Percentiles rank a stretch among this genome's conserved stretches.
Conservation (phyloP, 1,140 invertebrate genomes). For the Saccostrea echinata region DNA sequence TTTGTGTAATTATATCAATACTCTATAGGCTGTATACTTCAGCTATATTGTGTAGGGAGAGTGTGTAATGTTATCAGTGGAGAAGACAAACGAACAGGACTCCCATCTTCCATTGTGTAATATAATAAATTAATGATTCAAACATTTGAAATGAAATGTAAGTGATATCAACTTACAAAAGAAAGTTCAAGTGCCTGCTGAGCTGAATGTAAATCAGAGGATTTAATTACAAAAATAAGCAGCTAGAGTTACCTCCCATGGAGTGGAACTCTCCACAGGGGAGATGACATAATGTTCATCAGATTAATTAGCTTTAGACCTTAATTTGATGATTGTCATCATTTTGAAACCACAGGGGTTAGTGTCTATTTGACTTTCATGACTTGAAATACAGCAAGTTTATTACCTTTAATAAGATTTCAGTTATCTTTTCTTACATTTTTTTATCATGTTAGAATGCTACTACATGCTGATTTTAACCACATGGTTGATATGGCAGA, state of each 20-base stretch:
- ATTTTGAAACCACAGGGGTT: slow-evolving; percentile 15
- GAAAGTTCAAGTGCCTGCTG: slow-evolving; percentile 22
- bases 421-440: background rate
- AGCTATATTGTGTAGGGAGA: slow-evolving; percentile 11
- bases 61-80: background rate
- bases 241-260: slow-evolving; percentile 25
- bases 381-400: background rate
- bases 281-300: slow-evolving; percentile 29
- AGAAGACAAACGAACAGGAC: background rate
- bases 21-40: background rate
- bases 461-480: slow-evolving; percentile 20
- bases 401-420: background rate
- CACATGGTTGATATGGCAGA: background rate
- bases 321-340: slow-evolving; percentile 36
- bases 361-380: slow-evolving; percentile 7
- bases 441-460: background rate
- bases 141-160: slow-evolving; percentile 36
- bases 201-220: slow-evolving; percentile 10
- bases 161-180: slow-evolving; percentile 28
- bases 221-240: slow-evolving; percentile 31
- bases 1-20: slow-evolving; percentile 41
- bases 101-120: slow-evolving; percentile 28
- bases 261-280: slow-evolving; percentile 26
- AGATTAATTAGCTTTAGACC: slow-evolving; percentile 21
- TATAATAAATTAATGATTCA: slow-evolving; percentile 34